Evolutionary conservation across 2,797 vertebrate genomes (phyloP), one percentile per base, ranked within the genome.

Genomic region (Neosilurus hyrtlii): DNA sequence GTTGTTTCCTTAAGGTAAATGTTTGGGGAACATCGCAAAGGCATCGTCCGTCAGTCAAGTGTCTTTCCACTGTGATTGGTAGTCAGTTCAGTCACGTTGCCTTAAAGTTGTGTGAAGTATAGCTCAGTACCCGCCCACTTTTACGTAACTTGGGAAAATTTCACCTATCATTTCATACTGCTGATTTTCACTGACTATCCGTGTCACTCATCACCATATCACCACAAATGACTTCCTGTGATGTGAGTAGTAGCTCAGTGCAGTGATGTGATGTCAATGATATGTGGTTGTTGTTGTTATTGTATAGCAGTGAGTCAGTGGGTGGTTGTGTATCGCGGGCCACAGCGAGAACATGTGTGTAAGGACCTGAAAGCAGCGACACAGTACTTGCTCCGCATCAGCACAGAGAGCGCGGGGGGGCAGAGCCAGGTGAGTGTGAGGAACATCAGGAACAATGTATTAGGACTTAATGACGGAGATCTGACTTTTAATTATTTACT

Each of bases 401-500:
- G 97, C 92, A 97, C 96, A 91, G 96, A 97, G 94, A 97, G 96
- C 90, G 97, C 96, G 30, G 97, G 97, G 2, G 98, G 98, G 74
- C 96, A 97, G 92, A 99, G 98, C 90, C 96, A 96, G 93, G 98
- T 99, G 86, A 43, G 52, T 77, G 14, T 61, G 14, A 57, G 62
- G 63, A 68, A 67, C 57, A 82, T 24, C 57, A 49, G 59, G 57
- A 77, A 62, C 74, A 49, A 0, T 24, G 74, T 8, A 77, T 77
- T 77, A 74, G 12, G 11, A 16, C 56, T 49, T 62, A 77, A 77
- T 49, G 35, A 73, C 20, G 15, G 71, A 73, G 51, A 43, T 43
- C 73, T 43, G 56, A 12, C 54, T 76, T 15, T n/a, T 9, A 57
- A 61, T 43, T 4, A 77, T 49, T 62, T 16, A 77, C 57, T 77